Base-by-base conservation (phyloP, 2,113 vertebrate species). In the Steatornis caripensis region DNA sequence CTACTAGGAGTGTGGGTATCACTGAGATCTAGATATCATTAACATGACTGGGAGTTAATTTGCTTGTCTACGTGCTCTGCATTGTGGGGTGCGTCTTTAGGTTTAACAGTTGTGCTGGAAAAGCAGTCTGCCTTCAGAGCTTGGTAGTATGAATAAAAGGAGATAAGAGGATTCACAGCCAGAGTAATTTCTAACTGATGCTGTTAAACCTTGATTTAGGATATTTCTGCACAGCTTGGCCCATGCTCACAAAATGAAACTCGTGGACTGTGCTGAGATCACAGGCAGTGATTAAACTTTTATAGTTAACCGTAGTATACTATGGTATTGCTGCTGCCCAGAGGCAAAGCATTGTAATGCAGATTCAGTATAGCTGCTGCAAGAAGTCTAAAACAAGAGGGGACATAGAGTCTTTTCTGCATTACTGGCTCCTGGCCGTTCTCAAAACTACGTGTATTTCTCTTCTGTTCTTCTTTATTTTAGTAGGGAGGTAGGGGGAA, bases 261-360 rank as follows among this genome's bases (percentile, higher is more conserved):
- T 91, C 75, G 87, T 89, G 82, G 76, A 72, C 89, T 95, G 30
- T 68, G 87, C 76, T 93, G 93, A 94, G 75, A 95, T 97, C 72
- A 96, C 92, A 95, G 78, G 55, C 83, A 92, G 83, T 91, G 76
- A 96, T 90, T 83, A 94, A 93, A 84, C 89, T 55, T 95, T 95
- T 96, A 86, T 78, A 82, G 76, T 92, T 95, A 83, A 53, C 85
- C 3, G 4, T 93, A 78, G 69, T 62, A 96, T 65, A 29, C 55
- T 82, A 57, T 70, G 91, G 71, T 95, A 96, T 93, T 96, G 91
- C 76, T 96, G 75, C 94, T 95, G 70, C 86, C 95, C 88, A 70
- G 90, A 97, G 84, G 87, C 92, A 95, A 88, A 87, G 82, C 84
- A 95, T 81, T 97, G 78, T 92, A 96, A 90, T 93, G 87, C 95